Conservation (phyloP, 2,113 vertebrate species). For the Crotophaga sulcirostris region DNA sequence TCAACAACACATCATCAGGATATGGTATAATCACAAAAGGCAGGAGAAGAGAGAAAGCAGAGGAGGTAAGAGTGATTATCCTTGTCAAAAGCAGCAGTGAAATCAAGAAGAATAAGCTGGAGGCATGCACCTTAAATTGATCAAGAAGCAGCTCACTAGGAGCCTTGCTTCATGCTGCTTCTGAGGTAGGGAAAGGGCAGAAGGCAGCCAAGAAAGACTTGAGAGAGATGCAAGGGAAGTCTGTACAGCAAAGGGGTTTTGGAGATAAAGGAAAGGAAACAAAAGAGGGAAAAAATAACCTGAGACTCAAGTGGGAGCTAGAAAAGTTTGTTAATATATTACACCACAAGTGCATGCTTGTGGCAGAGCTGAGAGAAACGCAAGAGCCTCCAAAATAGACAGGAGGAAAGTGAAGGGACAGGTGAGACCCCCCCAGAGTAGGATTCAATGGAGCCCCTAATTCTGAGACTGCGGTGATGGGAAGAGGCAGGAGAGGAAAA, state of each 20-base stretch:
- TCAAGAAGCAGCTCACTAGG: slow-evolving; percentile 30
- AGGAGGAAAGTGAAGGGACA: neutral
- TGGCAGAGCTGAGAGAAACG: neutral
- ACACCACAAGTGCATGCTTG: neutral
- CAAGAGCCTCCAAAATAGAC: neutral
- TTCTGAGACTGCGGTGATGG: neutral
- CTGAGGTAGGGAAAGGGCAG: neutral
- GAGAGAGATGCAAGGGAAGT: neutral
- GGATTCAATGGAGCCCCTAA: accelerated
- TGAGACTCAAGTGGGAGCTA: neutral
- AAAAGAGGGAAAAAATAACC: neutral
- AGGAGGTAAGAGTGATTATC: neutral
- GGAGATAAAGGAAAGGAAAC: neutral
- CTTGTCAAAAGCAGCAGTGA: slow-evolving; percentile 5
- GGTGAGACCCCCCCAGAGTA: neutral
- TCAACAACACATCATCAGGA: neutral
- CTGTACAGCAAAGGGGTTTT: neutral
- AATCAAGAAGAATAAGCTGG: slow-evolving; percentile 31
- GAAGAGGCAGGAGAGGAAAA: neutral
- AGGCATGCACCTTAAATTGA: slow-evolving; percentile 29
- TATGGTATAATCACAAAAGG: neutral
- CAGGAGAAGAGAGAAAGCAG: neutral
- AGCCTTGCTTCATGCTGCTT: neutral
- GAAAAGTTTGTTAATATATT: neutral
- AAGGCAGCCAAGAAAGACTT: neutral